Base-by-base conservation (phyloP, 2,888 invertebrate species). In the Scaptomyza polygonia region DNA sequence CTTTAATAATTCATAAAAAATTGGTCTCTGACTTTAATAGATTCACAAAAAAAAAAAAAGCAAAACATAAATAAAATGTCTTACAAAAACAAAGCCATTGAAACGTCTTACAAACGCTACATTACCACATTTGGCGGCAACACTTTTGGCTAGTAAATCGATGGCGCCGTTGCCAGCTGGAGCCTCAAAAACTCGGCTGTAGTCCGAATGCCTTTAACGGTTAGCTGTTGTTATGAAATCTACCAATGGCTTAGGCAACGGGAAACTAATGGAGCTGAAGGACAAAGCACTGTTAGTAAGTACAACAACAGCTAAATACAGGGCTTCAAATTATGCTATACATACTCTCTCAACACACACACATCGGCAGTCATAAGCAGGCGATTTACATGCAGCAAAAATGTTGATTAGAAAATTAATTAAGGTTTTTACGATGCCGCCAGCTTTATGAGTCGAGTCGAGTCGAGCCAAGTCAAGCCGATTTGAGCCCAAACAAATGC, bases 391-490 rank as follows among this genome's bases (percentile, higher is more conserved):
- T 84, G 86, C 83, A 74, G 84, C 73, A 77, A 84, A 83, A 84
- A 84, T 81, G 85, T 84, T 84, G 84, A 84, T 84, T 84, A 84
- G 86, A 84, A 84, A 84, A 84, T 84, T 84, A 84, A 84, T 84
- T 84, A 84, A 79, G 86, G 84, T 75, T 86, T 84, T 84, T 84
- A 84, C 76, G 86, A 79, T 77, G 77, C 83, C 77, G 66, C 72
- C 70, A 70, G 73, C 71, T 77, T 77, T 77, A 77, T 67, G 77
- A 57, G 51, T 56, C 69, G 45, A 70, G 52, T 49, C 58, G 54
- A 49, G 49, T 14, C 32, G 25, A 72, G 54, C 40, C 56, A 52
- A 48, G 21, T 48, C 48, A 34, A 48, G 48, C 48, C 48, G 48
- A 48, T 48, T 42, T 59, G 54, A 72, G 67, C 51, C 52, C 36